Conservation (phyloP, 2,888 invertebrate genomes). For the Oegoconia quadripuncta region DNA sequence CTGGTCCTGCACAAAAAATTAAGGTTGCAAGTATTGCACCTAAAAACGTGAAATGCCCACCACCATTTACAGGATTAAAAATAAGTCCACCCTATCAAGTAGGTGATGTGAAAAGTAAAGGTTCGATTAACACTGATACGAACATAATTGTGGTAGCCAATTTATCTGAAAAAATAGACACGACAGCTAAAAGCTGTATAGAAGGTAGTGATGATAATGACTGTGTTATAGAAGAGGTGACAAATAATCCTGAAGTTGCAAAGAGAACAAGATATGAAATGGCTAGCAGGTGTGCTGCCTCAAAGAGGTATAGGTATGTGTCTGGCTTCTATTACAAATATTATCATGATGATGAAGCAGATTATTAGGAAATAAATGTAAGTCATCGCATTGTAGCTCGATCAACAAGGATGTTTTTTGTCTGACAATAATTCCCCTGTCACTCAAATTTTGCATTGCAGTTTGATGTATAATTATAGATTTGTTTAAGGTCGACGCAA, state of each 20-base stretch:
- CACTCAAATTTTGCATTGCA: too few relatives aligned
- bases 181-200: background rate
- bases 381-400: too few relatives aligned
- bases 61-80: background rate
- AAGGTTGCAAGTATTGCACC: background rate
- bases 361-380: too few relatives aligned
- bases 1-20: background rate
- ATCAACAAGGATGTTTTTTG: too few relatives aligned
- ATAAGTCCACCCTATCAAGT: constrained; percentile 5
- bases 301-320: constrained; percentile 41
- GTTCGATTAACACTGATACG: background rate
- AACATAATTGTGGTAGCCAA: background rate
- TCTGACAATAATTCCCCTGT: too few relatives aligned
- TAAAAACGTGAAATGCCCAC: background rate
- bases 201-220: constrained; percentile 10
- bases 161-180: background rate
- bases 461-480: too few relatives aligned
- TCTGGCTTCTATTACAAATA: constrained; percentile 11
- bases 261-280: constrained; percentile 25
- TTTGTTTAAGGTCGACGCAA: too few relatives aligned
- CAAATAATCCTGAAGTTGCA: constrained; percentile 3
- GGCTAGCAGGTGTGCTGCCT: constrained; percentile 53
- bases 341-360: too few relatives aligned
- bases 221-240: constrained; percentile 3
- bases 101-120: constrained; percentile 1